Evolutionary conservation across 2,113 vertebrate species (phyloP), one percentile per base, ranked within the genome.

Genomic region (Octodon degus): DNA sequence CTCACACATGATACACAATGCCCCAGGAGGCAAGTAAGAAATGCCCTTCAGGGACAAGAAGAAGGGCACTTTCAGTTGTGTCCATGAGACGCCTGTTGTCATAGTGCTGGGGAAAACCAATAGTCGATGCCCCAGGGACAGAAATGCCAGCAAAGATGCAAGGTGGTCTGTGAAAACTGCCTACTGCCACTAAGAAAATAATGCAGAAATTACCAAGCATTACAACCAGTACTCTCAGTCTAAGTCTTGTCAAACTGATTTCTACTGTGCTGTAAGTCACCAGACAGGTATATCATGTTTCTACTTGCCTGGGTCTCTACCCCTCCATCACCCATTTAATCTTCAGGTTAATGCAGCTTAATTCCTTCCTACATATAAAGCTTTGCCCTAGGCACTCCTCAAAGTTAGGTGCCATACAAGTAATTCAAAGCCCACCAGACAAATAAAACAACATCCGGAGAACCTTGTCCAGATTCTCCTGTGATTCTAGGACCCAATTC

Each of bases 31-130:
- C 7, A 68, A 37, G 43, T 65, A 74, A 32, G 25, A 32, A 53
- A 25, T 24, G 19, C 32, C 53, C 34, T 37, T 68, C 85, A 40
- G 68, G 16, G n/a, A 16, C 53, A 74, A 70, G 72, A 94, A 58
- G 22, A 47, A 63, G 53, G 65, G 34, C 11, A 22, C 25, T 50
- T 2, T 3, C 34, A 53, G 32, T 13, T 32, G 43, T 83, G n/a
- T 24, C 80, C 40, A 32, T 0, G 1, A 1, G 50, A 83, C 65
- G 4, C 27, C 27, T 34, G 60, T 86, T 93, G 72, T 72, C 62
- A 84, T 27, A 82, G 58, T 55, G 55, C 83, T 94, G 86, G 74
- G 32, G 32, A 96, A 93, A 86, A 94, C 55, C 89, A 84, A 94
- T 7, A 63, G 53, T 47, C 16, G 40, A 84, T 11, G 50, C 47